Evolutionary conservation across 2,888 invertebrate species (phyloP).

Genomic region (Lissocephala sabroskyi): DNA sequence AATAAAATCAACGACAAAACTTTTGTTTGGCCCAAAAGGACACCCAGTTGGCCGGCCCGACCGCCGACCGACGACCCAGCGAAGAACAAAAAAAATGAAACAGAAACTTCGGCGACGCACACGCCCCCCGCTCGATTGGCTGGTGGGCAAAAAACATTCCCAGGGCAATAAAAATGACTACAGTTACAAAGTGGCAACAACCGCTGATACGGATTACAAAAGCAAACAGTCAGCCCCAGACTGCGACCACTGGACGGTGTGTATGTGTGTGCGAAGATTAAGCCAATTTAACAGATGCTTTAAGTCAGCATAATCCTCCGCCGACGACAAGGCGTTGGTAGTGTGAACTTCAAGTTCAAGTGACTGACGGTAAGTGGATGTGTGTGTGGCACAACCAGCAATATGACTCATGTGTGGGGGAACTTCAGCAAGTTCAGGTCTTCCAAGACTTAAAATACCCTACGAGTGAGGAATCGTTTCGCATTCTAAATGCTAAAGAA

Average conservation of each 20-base stretch:
- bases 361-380: conserved; percentile 9
- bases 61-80: conserved; percentile 8
- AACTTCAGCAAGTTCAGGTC: too few relatives aligned
- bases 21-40: conserved; percentile 53
- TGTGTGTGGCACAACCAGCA: not conserved
- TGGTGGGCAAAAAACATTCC: conserved; percentile 61
- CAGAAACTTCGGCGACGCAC: conserved; percentile 42
- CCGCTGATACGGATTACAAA: conserved; percentile 49
- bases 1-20: conserved; percentile 64
- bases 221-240: conserved; percentile 28
- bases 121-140: conserved; percentile 40
- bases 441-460: too few relatives aligned
- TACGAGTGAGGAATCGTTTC: too few relatives aligned
- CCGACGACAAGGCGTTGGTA: conserved; percentile 41
- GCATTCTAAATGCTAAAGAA: too few relatives aligned
- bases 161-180: conserved; percentile 66
- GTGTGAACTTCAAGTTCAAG: conserved; percentile 33
- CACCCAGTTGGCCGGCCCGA: conserved; percentile 39
- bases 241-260: conserved; percentile 18
- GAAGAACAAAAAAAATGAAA: conserved; percentile 18
- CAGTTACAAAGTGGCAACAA: conserved; percentile 63
- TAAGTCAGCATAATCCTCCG: conserved; percentile 58
- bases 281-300: conserved; percentile 67
- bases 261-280: conserved; percentile 40
- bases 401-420: too few relatives aligned